Evolutionary conservation across 1,140 invertebrate species (phyloP).

Genomic region (Tyrophagus putrescentiae): DNA sequence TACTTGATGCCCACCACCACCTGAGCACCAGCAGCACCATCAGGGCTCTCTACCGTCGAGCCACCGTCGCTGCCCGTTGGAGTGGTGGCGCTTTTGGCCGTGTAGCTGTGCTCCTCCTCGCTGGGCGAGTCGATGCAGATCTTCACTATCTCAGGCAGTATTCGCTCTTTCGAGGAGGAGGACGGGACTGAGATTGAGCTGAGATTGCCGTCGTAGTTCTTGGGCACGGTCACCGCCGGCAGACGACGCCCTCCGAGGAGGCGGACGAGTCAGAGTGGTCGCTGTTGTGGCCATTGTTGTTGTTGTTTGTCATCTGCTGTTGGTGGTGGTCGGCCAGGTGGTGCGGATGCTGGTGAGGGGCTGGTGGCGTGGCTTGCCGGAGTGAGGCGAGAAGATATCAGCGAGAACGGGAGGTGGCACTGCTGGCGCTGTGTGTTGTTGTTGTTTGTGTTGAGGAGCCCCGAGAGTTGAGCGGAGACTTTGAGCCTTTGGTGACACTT

Average conservation of each 20-base stretch:
- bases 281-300: not conserved
- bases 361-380: too few species aligned
- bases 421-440: not conserved
- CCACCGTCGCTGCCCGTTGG: too few species aligned
- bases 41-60: too few species aligned
- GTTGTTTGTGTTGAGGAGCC: not conserved
- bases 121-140: slow-evolving; percentile 16
- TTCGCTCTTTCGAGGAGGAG: not conserved
- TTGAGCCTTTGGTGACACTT: too few species aligned
- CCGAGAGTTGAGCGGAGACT: too few species aligned
- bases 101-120: slow-evolving; percentile 13
- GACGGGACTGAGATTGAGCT: not conserved
- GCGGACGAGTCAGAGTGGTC: slow-evolving; percentile 3
- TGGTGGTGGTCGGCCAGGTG: not conserved
- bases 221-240: slow-evolving; percentile 15
- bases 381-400: too few species aligned
- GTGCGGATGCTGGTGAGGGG: not conserved
- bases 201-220: slow-evolving; percentile 6
- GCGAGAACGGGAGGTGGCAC: too few species aligned
- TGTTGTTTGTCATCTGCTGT: not conserved
- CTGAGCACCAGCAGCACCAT: too few species aligned
- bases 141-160: not conserved
- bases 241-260: not conserved
- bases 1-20: too few species aligned
- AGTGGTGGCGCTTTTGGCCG: too few species aligned